A percentile compares a stretch with the other conserved stretches of the same genome.
Conservation (phyloP, 1,140 invertebrate species). For the Carposina sasakii region DNA sequence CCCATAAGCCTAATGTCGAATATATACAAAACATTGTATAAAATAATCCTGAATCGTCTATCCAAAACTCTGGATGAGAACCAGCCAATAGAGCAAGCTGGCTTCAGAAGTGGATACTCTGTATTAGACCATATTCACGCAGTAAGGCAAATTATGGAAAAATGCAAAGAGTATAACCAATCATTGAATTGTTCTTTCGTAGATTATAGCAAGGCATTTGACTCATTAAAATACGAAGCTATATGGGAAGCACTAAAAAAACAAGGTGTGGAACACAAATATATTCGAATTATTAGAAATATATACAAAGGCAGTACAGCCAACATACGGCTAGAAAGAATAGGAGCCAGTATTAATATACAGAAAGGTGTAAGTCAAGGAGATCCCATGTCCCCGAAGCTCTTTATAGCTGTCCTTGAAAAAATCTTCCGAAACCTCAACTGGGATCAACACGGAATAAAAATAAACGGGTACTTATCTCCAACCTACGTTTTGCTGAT, state of each 20-base stretch:
- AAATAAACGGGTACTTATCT: conserved; percentile 11
- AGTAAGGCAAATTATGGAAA: conserved; percentile 13
- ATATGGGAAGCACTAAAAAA: conserved; percentile 16
- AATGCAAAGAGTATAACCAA: conserved; percentile 11
- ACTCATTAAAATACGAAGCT: conserved; percentile 14
- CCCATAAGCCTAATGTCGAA: conserved; percentile 4
- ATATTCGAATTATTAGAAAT: conserved; percentile 19
- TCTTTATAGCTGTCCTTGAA: conserved; percentile 19
- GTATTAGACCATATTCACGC: conserved; percentile 15
- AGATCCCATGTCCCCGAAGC: conserved; percentile 16
- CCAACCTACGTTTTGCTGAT: conserved; percentile 21
- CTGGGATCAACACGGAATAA: conserved; percentile 11
- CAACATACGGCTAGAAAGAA: conserved; percentile 17
- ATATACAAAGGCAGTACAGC: conserved; percentile 15
- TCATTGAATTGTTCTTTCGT: conserved; percentile 16
- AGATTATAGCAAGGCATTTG: conserved; percentile 26
- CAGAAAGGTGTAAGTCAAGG: conserved; percentile 17
- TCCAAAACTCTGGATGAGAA: conserved; percentile 1
- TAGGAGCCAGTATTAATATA: conserved; percentile 11
- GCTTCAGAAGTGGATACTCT: not conserved
- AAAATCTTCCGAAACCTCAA: conserved; percentile 13
- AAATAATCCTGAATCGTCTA: conserved; percentile 3
- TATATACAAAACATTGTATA: conserved; percentile 9
- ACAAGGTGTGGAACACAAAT: conserved; percentile 14
- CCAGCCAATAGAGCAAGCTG: not conserved